Base-by-base conservation (phyloP, 2,888 invertebrate species). In the Gibbula magus region DNA sequence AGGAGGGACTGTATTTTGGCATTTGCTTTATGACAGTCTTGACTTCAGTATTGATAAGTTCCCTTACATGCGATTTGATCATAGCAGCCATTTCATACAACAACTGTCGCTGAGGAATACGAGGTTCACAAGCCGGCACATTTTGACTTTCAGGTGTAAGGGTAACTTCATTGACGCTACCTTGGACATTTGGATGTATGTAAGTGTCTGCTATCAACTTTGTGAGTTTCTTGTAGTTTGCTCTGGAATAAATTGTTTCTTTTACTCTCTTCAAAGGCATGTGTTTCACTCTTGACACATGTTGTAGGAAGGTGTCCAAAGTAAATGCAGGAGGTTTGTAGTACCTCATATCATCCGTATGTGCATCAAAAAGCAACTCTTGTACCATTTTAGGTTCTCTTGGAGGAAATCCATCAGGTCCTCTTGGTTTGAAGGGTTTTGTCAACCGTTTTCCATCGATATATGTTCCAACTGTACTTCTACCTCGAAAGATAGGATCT, bases 1-100 rank as follows among this genome's bases (percentile, higher is more conserved):
- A 87, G 22, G 85, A 83, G 0, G 88, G 88, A 29, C 84, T 86
- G 85, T 88, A 92, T 77, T 91, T 91, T 2, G 90, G 89, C 70
- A 92, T 83, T 1, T 91, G 89, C 79, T 88, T 84, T 45, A 91
- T 91, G 39, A 90, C 86, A 10, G 92, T 88, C 67, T 89, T 90
- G 32, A 92, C 89, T 32, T 91, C 88, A 0, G 89, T 88, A 45
- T 90, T 86, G 87, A 90, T 88, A 29, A 88, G 78, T 61, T 87
- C 88, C 73, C 85, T 78, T 61, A 92, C 88, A 83, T 91, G 91
- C 51, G 89, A 86, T 79, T 91, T 92, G 61, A 92, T 89, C 86
- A 92, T 87, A 25, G 91, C 87, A 39, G 92, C 91, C 91, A 92
- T 91, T 80, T 92, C 92, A 56, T 91, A 86, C 66, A 92, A 84